A percentile compares a stretch with the other conserved stretches of the same genome.
Conservation (phyloP, 2,797 vertebrate species). For the Myripristis murdjan region DNA sequence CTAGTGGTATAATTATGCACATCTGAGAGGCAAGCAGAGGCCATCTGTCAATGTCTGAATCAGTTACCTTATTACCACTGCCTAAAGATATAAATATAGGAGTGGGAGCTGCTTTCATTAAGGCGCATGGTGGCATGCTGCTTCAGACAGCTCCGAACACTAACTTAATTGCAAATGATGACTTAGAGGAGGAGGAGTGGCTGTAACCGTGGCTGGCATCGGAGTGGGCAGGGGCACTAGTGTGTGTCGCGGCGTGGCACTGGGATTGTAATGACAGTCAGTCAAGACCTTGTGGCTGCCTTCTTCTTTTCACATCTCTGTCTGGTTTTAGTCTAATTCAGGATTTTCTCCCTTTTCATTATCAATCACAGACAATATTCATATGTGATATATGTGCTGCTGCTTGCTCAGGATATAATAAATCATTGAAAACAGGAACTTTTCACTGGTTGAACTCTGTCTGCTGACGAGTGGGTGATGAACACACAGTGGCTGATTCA, state of each 20-base stretch:
- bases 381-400: conserved; percentile 48
- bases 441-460: conserved; percentile 62
- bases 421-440: conserved; percentile 54
- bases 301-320: conserved; percentile 45
- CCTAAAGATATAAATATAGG: conserved; percentile 86
- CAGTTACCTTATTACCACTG: conserved; percentile 86
- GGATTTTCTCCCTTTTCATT: conserved; percentile 23
- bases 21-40: conserved; percentile 84
- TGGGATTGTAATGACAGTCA: conserved; percentile 66
- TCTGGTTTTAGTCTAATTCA: conserved; percentile 21
- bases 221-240: conserved; percentile 79
- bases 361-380: conserved; percentile 50
- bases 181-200: conserved; percentile 68
- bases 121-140: conserved; percentile 78
- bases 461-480: conserved; percentile 67
- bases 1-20: conserved; percentile 84
- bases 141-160: conserved; percentile 78
- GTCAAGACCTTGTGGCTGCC: conserved; percentile 57
- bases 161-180: conserved; percentile 83
- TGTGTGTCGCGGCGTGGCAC: conserved; percentile 57
- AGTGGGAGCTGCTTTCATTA: conserved; percentile 85
- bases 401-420: conserved; percentile 48
- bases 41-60: conserved; percentile 88
- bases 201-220: conserved; percentile 73
- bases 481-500: conserved; percentile 58